Percentiles rank a stretch among this genome's conserved stretches.
Conservation (phyloP, 2,888 invertebrate genomes). For the Agapetus fuscipes region DNA sequence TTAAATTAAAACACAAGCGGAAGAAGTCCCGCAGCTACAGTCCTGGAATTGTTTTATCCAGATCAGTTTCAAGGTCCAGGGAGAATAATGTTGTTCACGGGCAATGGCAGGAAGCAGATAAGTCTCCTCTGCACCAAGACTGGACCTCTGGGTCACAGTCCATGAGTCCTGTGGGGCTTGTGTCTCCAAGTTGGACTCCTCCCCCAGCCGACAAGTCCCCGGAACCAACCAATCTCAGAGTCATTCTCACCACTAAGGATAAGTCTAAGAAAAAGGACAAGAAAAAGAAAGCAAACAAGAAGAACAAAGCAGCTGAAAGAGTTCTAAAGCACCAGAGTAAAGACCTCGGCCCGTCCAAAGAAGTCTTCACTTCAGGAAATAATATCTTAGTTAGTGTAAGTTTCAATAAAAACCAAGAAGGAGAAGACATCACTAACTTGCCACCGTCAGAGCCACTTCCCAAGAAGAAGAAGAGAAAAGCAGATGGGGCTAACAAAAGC, state of each 20-base stretch:
- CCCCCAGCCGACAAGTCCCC: constrained; percentile 31
- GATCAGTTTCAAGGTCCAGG: constrained; percentile 29
- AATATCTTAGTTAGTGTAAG: constrained; percentile 89
- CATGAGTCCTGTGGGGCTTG: constrained; percentile 43
- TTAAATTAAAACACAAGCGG: constrained; percentile 26
- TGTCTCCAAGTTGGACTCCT: constrained; percentile 56
- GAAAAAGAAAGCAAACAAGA: constrained; percentile 35
- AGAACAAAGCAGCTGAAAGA: constrained; percentile 37
- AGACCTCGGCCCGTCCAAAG: constrained; percentile 63
- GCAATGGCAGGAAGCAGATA: constrained; percentile 28
- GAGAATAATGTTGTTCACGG: constrained; percentile 21
- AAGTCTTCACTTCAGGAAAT: constrained; percentile 87
- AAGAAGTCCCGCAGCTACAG: constrained; percentile 27
- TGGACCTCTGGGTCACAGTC: constrained; percentile 21
- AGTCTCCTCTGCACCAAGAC: constrained; percentile 25
- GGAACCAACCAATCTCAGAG: constrained; percentile 45
- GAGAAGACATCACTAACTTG: constrained; percentile 29
- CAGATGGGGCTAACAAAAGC: constrained; percentile 25
- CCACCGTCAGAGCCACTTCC: constrained; percentile 25
- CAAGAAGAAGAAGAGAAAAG: constrained; percentile 32
- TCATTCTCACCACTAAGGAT: constrained; percentile 49
- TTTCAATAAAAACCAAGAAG: constrained; percentile 61
- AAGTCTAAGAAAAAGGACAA: constrained; percentile 31
- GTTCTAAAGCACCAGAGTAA: constrained; percentile 31
- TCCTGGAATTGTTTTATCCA: constrained; percentile 28